Base-by-base conservation (phyloP, 2,113 vertebrate species). In the Diglossa brunneiventris region DNA sequence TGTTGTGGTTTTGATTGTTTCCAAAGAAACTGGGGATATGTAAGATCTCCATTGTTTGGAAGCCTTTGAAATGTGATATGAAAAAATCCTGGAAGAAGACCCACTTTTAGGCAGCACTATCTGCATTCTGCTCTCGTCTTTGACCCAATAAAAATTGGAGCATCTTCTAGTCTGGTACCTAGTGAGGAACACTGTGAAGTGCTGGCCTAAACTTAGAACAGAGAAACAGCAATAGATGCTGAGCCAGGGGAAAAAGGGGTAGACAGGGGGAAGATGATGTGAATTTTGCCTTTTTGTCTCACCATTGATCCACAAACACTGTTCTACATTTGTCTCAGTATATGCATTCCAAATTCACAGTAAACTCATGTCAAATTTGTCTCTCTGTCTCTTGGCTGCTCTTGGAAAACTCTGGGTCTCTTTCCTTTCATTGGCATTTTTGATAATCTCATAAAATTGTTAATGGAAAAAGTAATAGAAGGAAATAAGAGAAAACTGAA, bases 141-240 rank as follows among this genome's bases (percentile, higher is more conserved):
- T 72, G 76, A 50, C 37, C 30, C 53, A 33, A 4, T n/a, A 50
- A 83, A 64, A 77, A 6, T 2, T 49, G 59, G 11, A 76, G 4
- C 33, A 39, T 37, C 50, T 64, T 10, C 12, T 27, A 30, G n/a
- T 80, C 39, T 13, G 7, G 46, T 53, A 37, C 50, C 27, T 69
- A 39, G 26, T 0, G 0, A 84, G 15, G 35, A 79, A 11, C 46
- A 42, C 19, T 2, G 4, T 30, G 41, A 76, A 61, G 31, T 4
- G 0, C 33, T 63, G n/a, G 13, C 10, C 56, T 85, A 18, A 2
- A 17, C 26, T 28, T 20, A 2, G 2, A 49, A 37, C 39, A 62
- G 18, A 63, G 42, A 46, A 89, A 31, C 7, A 61, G 28, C 41
- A 52, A 7, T 8, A 13, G 4, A 2, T 3, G 0, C 28, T 76